Conservation (phyloP, 2,113 vertebrate species). For the Colius striatus region DNA sequence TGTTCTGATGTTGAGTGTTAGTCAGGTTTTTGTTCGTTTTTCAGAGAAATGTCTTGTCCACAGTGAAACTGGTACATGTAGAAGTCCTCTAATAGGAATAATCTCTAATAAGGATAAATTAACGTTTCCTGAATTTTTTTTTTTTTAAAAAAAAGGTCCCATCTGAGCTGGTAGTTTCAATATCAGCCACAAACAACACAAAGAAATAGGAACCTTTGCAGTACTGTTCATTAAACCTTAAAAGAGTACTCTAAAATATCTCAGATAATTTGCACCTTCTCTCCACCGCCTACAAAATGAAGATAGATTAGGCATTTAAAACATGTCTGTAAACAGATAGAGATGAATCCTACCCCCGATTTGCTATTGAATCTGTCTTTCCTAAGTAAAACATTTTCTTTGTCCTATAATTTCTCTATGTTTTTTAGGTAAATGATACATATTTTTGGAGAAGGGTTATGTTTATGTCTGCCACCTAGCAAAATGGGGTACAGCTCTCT, state of each 20-base stretch:
- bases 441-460: background rate
- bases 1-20: background rate
- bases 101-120: background rate
- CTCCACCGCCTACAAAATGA: background rate
- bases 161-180: background rate
- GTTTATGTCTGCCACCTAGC: background rate
- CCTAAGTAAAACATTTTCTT: background rate
- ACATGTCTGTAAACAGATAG: background rate
- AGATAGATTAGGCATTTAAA: background rate
- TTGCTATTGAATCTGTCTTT: background rate
- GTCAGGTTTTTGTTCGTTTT: background rate
- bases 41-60: background rate
- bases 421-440: background rate
- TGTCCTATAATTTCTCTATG: background rate
- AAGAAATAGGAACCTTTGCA: background rate
- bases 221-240: background rate
- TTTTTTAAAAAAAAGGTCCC: background rate
- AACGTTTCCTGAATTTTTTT: background rate
- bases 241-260: background rate
- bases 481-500: background rate
- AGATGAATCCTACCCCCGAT: background rate
- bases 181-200: background rate
- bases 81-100: background rate
- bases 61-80: background rate
- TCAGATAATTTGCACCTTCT: slow-evolving; percentile 10